These are phyloP conservation scores for Streptopelia turtur DNA, from an alignment of 2,797 vertebrate species.

Conservation along the genomic window DNA sequence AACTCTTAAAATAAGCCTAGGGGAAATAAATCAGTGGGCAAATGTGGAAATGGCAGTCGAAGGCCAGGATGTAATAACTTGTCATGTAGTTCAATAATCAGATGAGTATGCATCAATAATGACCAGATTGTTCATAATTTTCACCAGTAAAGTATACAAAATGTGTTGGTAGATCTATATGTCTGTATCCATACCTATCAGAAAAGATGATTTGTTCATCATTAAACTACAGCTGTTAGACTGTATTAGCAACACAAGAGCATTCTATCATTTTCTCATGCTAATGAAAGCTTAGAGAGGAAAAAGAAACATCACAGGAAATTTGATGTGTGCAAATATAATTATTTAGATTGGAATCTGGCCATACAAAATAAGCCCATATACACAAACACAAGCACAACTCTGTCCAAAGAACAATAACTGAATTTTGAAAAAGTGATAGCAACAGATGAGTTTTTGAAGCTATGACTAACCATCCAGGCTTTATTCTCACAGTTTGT, in stretches of 20 bases:
- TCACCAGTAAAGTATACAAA: not conserved
- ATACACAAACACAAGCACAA: not conserved
- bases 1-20: not conserved
- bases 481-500: not conserved
- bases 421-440: not conserved
- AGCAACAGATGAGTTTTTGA: not conserved
- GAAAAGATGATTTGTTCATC: not conserved
- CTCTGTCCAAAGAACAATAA: not conserved
- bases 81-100: not conserved
- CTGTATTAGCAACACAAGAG: not conserved
- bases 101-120: not conserved
- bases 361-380: not conserved
- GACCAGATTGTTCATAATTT: not conserved
- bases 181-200: not conserved
- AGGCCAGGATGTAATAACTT: not conserved
- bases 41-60: fast-evolving
- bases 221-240: not conserved
- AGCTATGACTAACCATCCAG: not conserved
- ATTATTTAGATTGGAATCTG: not conserved
- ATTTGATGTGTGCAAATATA: not conserved
- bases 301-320: slow-evolving; percentile 12
- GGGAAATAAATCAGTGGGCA: not conserved
- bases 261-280: not conserved
- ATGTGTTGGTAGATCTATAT: not conserved
- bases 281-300: not conserved